Evolutionary conservation across 2,797 vertebrate genomes (phyloP).

Genomic region (Gallinago stenura): DNA sequence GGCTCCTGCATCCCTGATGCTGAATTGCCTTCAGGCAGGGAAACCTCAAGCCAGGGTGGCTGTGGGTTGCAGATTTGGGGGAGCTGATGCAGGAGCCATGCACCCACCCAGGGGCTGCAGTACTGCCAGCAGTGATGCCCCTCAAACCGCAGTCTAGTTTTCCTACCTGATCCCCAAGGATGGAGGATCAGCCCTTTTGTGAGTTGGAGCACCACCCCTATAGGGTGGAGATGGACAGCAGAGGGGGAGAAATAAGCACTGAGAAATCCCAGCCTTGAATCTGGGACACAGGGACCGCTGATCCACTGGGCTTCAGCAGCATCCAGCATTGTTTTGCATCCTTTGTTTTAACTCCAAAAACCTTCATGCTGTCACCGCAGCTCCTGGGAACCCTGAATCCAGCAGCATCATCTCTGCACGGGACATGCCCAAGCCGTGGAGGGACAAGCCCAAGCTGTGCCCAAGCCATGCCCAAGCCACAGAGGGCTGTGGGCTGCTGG

Average conservation of each 20-base stretch:
- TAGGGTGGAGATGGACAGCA: rapidly evolving
- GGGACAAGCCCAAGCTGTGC: not conserved
- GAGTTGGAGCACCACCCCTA: not conserved
- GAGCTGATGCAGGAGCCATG: rapidly evolving
- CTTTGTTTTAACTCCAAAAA: not conserved
- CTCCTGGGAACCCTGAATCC: not conserved
- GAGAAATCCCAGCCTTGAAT: not conserved
- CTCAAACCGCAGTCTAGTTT: not conserved
- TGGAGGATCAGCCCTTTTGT: rapidly evolving
- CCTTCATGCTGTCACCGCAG: rapidly evolving
- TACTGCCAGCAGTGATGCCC: not conserved
- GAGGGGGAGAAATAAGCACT: not conserved
- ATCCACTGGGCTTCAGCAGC: rapidly evolving
- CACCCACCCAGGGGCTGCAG: rapidly evolving
- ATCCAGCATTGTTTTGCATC: not conserved
- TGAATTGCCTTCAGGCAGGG: not conserved
- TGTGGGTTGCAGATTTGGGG: not conserved
- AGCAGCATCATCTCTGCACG: not conserved
- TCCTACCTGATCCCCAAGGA: rapidly evolving
- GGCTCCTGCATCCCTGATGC: not conserved
- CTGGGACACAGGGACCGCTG: not conserved
- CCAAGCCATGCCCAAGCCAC: not conserved
- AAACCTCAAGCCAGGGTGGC: not conserved
- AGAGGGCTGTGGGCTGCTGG: rapidly evolving
- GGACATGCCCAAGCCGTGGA: not conserved